These are phyloP conservation scores for Lithobates sylvaticus DNA, from an alignment of 2,797 vertebrate species.

Conservation along the genomic window DNA sequence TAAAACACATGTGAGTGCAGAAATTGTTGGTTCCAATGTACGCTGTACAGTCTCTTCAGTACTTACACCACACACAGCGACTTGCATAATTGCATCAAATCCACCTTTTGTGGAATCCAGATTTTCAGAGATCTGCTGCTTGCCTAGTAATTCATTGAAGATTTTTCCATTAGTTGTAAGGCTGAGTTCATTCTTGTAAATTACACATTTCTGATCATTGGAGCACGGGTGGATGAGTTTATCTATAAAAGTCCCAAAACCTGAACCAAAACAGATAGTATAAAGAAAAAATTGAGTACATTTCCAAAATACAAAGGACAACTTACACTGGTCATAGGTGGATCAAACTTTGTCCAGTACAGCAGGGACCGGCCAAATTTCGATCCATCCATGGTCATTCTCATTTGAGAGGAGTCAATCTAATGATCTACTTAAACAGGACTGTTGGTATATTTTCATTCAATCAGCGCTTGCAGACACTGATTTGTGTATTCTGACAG, in stretches of 20 bases:
- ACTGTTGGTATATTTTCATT: no score
- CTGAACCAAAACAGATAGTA: conserved; percentile 70
- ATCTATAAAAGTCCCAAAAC: conserved; percentile 97
- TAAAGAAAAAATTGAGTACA: no score
- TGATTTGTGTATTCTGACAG: no score
- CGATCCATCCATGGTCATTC: no score
- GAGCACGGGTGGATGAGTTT: conserved; percentile 92
- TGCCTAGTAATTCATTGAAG: conserved; percentile 90
- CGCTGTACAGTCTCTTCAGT: not conserved
- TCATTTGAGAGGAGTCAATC: no score
- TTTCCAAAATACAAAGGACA: no score
- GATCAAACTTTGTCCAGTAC: not conserved
- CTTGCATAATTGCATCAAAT: conserved; percentile 98
- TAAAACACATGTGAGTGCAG: no score
- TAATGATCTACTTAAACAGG: no score
- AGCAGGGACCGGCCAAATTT: no score
- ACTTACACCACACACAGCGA: conserved; percentile 94
- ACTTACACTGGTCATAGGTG: not conserved
- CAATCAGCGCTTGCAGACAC: no score
- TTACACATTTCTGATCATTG: conserved; percentile 92
- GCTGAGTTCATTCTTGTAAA: conserved; percentile 95
- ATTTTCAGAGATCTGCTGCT: conserved; percentile 97
- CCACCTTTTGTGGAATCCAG: conserved; percentile 97
- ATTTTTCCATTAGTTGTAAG: conserved; percentile 84
- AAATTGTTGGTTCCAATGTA: no score